Percentiles rank a stretch among this genome's conserved stretches.
phyloP scores from a whole-genome alignment of 2,113 vertebrate species.

The Pelusios castaneus region DNA sequence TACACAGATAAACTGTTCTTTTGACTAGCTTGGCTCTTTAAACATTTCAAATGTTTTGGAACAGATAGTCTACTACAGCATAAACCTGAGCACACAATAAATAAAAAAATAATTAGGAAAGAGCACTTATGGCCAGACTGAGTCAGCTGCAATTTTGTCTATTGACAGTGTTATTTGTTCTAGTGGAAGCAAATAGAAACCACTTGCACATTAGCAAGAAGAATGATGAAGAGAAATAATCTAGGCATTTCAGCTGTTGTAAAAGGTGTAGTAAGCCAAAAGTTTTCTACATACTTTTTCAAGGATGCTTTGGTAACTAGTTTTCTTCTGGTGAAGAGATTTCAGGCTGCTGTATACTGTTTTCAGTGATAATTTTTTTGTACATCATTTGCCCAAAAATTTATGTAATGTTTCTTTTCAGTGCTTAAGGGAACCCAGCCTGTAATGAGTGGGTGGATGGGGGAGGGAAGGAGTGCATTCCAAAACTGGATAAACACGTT shows the following conservation, averaged over 20 bases:
- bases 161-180: background rate
- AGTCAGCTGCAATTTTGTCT: conserved; percentile 16
- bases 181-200: conserved; percentile 16
- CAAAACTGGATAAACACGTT: background rate
- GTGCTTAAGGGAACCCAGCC: background rate
- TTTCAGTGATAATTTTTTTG: background rate
- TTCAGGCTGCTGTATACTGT: background rate
- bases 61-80: background rate
- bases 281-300: background rate
- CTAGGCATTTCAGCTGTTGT: background rate
- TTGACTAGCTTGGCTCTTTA: conserved; percentile 25
- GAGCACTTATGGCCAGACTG: background rate
- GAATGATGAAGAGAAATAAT: background rate
- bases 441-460: background rate
- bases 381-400: background rate
- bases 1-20: conserved; percentile 39
- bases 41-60: conserved; percentile 37
- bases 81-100: conserved; percentile 17
- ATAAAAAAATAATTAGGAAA: background rate
- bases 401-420: conserved; percentile 6
- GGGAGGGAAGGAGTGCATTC: background rate
- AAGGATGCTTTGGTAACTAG: accelerated
- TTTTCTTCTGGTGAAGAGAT: background rate
- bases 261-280: background rate
- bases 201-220: background rate